Conservation (phyloP, 2,113 vertebrate genomes). For the Centropus bengalensis region DNA sequence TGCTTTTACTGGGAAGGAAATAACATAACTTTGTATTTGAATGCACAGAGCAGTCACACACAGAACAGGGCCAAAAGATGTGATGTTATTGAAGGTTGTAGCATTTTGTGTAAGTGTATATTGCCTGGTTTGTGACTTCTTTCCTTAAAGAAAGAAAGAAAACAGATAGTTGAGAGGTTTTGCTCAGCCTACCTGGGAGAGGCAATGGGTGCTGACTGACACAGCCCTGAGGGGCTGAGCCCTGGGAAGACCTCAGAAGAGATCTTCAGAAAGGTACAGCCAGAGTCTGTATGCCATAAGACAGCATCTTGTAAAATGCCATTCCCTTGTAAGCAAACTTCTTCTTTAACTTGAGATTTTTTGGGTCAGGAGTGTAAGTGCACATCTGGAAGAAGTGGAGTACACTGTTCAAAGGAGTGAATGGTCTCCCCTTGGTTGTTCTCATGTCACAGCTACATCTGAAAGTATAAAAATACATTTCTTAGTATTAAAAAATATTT, state of each 20-base stretch:
- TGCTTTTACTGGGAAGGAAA: neutral
- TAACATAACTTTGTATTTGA: neutral
- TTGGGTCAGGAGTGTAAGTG: neutral
- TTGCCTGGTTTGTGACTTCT: neutral
- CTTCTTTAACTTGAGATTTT: neutral
- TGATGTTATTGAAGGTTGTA: neutral
- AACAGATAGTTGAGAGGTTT: neutral
- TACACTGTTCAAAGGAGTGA: neutral
- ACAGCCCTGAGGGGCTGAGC: neutral
- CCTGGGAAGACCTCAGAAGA: neutral
- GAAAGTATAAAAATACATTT: neutral
- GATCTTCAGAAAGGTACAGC: neutral
- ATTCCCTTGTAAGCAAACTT: neutral
- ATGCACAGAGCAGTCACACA: fast-evolving
- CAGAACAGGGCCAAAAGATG: neutral
- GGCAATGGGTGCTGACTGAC: neutral
- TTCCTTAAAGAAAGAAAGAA: neutral
- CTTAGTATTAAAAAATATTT: neutral
- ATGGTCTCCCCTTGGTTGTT: neutral
- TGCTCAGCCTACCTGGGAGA: neutral
- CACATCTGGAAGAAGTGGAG: neutral
- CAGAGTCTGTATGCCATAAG: neutral
- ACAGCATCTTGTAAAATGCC: neutral
- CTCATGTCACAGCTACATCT: neutral
- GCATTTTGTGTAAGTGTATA: neutral